Conservation (phyloP, 2,113 vertebrate species). For the Haplotaxodon microlepis region DNA sequence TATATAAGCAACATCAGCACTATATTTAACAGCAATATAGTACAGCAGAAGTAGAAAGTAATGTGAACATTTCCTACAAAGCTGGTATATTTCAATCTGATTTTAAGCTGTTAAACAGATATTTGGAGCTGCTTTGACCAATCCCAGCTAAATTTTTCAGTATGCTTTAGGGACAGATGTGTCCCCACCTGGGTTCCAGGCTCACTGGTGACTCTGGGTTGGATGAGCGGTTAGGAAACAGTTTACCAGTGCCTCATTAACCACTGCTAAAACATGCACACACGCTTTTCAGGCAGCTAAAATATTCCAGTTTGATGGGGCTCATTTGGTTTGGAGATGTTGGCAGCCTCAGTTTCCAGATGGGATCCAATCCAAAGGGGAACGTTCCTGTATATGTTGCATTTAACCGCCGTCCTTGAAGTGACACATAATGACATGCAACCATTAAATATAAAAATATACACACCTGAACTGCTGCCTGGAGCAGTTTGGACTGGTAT, state of each 20-base stretch:
- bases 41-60: neutral
- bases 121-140: neutral
- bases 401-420: neutral
- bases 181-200: neutral
- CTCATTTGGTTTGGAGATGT: conserved; percentile 35
- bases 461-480: neutral
- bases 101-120: neutral
- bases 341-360: neutral
- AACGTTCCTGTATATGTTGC: neutral
- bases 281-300: neutral
- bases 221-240: neutral
- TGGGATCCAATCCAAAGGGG: neutral
- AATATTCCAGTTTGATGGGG: neutral
- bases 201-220: neutral
- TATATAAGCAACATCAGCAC: neutral
- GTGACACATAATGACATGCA: neutral
- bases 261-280: neutral
- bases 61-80: neutral
- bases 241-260: neutral
- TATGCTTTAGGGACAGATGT: neutral
- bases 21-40: neutral
- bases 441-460: neutral
- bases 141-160: neutral
- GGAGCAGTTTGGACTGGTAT: neutral
- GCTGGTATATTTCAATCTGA: neutral